Base-by-base conservation (phyloP, 2,888 invertebrate species). In the Sinohyriopsis cumingii region DNA sequence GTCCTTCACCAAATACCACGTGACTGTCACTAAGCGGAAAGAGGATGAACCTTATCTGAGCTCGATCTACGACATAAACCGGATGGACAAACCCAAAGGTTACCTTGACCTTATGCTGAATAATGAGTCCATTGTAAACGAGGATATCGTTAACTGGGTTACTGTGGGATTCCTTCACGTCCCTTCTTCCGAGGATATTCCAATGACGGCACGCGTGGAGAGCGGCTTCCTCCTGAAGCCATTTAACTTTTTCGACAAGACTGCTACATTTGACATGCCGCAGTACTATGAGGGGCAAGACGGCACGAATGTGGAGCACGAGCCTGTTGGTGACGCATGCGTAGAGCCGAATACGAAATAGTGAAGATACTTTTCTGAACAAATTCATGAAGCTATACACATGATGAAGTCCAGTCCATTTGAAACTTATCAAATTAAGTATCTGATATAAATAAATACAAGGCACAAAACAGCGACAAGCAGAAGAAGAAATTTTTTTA, bases 241-340 rank as follows among this genome's bases (percentile, higher is more conserved):
- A 3, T 82, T 79, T 68, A 82, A 82, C 64, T 82, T 80, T 68
- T 82, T 82, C 61, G 80, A 82, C 60, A 74, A 68, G 55, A 80
- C 82, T 18, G 73, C 75, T 0, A 71, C 75, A 7, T 82, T 81
- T 64, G 82, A 82, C 65, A 57, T 82, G 33, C 80, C 74, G 33
- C 72, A 67, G 12, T 76, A 76, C 59, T 69, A 75, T 7, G 72
- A 79, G 15, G 59, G 54, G 0, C 56, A 57, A 19, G 64, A 45
- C 59, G 20, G 57, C 28, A 45, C 15, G 12, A 45, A 45, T 15
- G 45, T 45, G 45, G 45, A 45, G 3, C 45, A 45, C 45, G 45
- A 45, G 15, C 45, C 45, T 45, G 45, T 3, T 45, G 2, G 12
- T 45, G 45, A 45, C 45, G 45, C 45, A 12, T 45, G 45, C 15